Conservation (phyloP, 2,113 vertebrate species). For the Sitta europaea region DNA sequence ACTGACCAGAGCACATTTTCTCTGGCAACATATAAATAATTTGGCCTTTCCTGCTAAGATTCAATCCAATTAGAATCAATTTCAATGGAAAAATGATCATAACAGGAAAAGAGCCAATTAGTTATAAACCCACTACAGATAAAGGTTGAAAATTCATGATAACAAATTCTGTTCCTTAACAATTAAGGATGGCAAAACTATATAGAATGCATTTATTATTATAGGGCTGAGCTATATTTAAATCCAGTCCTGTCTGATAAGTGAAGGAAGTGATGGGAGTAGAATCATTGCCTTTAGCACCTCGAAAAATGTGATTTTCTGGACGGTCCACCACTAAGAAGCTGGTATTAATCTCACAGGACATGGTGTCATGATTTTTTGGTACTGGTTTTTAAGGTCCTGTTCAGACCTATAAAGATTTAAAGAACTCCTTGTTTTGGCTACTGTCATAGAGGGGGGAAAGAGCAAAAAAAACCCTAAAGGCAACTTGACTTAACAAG, state of each 20-base stretch:
- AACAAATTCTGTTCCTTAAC: neutral
- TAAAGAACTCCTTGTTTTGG: neutral
- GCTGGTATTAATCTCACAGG: neutral
- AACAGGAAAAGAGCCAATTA: neutral
- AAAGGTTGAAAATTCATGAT: neutral
- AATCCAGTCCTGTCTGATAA: neutral
- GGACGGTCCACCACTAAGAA: neutral
- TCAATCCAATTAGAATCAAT: neutral
- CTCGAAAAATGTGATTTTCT: neutral
- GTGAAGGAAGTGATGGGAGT: neutral
- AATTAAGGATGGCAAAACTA: neutral
- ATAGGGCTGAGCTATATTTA: neutral
- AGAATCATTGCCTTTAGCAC: neutral
- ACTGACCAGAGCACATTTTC: neutral
- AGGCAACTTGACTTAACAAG: neutral
- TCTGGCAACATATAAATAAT: neutral
- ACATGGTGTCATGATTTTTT: neutral
- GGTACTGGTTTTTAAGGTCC: neutral
- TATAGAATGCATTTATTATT: neutral
- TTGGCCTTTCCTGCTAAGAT: neutral
- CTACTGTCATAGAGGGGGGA: neutral
- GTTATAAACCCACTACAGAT: neutral
- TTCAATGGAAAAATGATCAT: neutral
- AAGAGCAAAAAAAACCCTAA: neutral
- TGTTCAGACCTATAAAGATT: neutral